These are phyloP conservation scores for Phanerotoma sp. DNA, from an alignment of 2,888 invertebrate species.

Conservation along the genomic window DNA sequence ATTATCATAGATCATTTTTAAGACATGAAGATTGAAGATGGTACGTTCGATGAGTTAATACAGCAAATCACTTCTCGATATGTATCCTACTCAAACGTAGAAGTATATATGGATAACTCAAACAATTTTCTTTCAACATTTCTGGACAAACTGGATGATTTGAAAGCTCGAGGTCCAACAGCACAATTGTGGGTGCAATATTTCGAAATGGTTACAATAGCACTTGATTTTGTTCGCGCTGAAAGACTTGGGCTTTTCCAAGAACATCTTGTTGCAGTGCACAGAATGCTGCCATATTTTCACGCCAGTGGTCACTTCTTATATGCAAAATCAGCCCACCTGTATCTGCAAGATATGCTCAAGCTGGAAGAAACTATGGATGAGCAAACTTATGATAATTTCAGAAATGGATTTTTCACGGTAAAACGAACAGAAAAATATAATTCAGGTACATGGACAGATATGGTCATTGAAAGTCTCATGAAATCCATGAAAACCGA, in stretches of 20 bases:
- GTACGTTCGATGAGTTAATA: too few relatives aligned
- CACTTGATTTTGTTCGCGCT: constrained; percentile 41
- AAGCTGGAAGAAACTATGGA: constrained; percentile 3
- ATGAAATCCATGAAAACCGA: constrained; percentile 31
- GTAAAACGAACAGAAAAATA: constrained; percentile 51
- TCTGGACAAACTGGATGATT: not conserved
- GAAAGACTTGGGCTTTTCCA: constrained; percentile 42
- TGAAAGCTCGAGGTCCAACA: constrained; percentile 39
- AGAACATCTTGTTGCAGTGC: constrained; percentile 42
- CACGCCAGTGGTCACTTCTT: constrained; percentile 42
- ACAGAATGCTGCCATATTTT: constrained; percentile 49
- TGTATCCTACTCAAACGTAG: not conserved
- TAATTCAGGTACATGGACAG: constrained; percentile 51
- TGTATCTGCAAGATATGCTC: constrained; percentile 53
- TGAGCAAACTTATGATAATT: constrained; percentile 38
- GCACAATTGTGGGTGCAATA: constrained; percentile 49
- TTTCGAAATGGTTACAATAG: constrained; percentile 46
- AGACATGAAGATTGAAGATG: too few relatives aligned
- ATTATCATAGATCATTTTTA: too few relatives aligned
- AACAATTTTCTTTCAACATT: not conserved
- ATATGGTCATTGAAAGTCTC: constrained; percentile 42
- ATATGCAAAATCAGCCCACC: constrained; percentile 32
- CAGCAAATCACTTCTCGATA: not conserved
- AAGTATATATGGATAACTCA: not conserved
- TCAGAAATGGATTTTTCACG: constrained; percentile 48